Base-by-base conservation (phyloP, 2,888 invertebrate genomes). In the Nephrotoma flavescens region DNA sequence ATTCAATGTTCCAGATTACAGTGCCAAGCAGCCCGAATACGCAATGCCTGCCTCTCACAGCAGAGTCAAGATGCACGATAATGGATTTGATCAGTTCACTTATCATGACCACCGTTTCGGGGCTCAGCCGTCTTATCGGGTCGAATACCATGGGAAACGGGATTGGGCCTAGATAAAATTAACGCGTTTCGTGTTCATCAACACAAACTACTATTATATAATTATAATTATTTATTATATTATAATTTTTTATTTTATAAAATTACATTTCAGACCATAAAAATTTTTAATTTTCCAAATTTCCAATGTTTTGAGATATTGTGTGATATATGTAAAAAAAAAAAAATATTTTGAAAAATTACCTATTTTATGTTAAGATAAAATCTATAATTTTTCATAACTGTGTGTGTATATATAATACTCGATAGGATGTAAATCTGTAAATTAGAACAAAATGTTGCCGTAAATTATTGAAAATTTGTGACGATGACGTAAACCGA, bases 31-130 rank as follows among this genome's bases (percentile, higher is more conserved):
- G 42, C 7, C 42, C 84, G 84, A 84, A 84, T 42, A 84, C 84
- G n/a, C 84, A 84, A 84, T 84, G 84, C 84, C 84, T 84, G 84
- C 84, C 84, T 84, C 84, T 84, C 84, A 84, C 84, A 84, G 84
- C 84, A 12, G 84, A 84, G 84, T 84, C 84, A 41, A 84, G 84
- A 84, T 84, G 84, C 84, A 84, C 84, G 84, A 84, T 84, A 42
- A 84, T 84, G 84, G 84, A 84, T 84, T 84, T 84, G 84, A 84
- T 84, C 84, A 84, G 42, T 84, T 84, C 84, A 84, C 84, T 84
- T 84, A 84, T 84, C 84, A 84, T 42, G 84, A 84, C 84, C 41
- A 84, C 84, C 41, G 84, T 84, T 42, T 41, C 42, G 84, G 84
- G 84, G 84, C 84, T 84, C 84, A 84, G 84, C 84, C 84, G 84